Percentiles rank a stretch among this genome's conserved stretches.
Evolutionary conservation across 2,113 vertebrate species (phyloP).

Genomic region (Lycaon pictus): DNA sequence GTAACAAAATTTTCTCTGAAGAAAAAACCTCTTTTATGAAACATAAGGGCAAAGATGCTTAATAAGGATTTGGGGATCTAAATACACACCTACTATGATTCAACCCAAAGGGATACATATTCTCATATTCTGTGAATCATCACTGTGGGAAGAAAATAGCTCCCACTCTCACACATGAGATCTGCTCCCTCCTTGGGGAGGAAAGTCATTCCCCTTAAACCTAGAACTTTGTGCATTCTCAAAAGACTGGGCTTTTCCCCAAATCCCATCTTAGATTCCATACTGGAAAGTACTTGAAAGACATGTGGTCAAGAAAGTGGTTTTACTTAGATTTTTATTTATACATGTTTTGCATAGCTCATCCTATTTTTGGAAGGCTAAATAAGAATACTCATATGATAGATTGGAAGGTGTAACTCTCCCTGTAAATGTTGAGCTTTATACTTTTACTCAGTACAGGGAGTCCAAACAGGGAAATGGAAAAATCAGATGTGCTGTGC

Average conservation of each 20-base stretch:
- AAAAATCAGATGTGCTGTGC: neutral
- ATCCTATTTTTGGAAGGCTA: neutral
- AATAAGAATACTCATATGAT: neutral
- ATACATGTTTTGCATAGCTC: neutral
- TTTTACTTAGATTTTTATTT: neutral
- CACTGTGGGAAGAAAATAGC: neutral
- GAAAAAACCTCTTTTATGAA: conserved; percentile 39
- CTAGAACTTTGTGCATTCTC: neutral
- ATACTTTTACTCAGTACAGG: neutral
- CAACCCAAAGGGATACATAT: neutral
- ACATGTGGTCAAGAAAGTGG: neutral
- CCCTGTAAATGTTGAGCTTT: neutral
- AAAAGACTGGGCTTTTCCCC: neutral
- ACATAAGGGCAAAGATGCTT: neutral
- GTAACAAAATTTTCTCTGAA: conserved; percentile 29
- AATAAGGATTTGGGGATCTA: neutral
- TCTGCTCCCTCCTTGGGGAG: neutral
- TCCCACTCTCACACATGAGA: neutral
- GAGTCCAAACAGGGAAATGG: neutral
- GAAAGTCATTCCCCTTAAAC: neutral
- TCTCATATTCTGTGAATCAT: neutral
- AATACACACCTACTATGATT: neutral
- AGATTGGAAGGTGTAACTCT: neutral
- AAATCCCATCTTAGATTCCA: neutral
- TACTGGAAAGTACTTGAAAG: neutral